Percentiles rank a stretch among this genome's conserved stretches.
These are phyloP conservation scores for Antennarius striatus DNA, from an alignment of 2,113 vertebrate genomes.

Conservation along the genomic window DNA sequence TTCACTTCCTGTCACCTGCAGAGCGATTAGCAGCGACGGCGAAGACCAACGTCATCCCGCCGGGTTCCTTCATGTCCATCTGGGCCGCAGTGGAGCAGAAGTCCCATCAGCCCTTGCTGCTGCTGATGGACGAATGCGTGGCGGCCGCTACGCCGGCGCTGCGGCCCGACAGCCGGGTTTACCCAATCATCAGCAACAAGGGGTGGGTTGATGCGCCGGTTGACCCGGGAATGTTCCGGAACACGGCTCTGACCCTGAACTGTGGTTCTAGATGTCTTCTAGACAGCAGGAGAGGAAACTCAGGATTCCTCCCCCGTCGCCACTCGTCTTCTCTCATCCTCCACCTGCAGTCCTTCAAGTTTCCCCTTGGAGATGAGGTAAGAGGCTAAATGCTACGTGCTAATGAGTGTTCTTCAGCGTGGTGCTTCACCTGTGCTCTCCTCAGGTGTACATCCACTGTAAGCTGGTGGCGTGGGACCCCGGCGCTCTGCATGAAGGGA, in stretches of 20 bases:
- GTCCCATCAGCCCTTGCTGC: constrained; percentile 76
- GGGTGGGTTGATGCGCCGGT: constrained; percentile 59
- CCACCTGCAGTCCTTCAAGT: constrained; percentile 76
- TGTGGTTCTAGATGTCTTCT: constrained; percentile 74
- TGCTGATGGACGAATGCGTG: constrained; percentile 80
- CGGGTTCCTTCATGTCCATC: constrained; percentile 79
- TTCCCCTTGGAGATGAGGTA: constrained; percentile 60
- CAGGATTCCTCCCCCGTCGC: constrained; percentile 73
- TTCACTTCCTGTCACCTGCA: constrained; percentile 15
- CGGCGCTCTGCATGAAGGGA: constrained; percentile 43
- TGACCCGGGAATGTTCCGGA: not conserved
- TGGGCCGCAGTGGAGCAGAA: constrained; percentile 75
- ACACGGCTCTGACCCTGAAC: fast-evolving
- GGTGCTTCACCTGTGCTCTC: not conserved
- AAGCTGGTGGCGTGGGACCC: constrained; percentile 79
- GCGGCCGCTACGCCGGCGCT: constrained; percentile 62
- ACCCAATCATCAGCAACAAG: constrained; percentile 78
- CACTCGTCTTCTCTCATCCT: constrained; percentile 69
- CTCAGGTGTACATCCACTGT: constrained; percentile 81
- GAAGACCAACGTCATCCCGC: constrained; percentile 56
- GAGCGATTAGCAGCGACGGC: constrained; percentile 67
- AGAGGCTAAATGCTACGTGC: not conserved
- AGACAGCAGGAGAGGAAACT: constrained; percentile 64
- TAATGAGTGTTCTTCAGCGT: not conserved
- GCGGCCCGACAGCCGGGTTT: constrained; percentile 22